Base-by-base conservation (phyloP, 2,888 invertebrate species). In the Panopea generosa region DNA sequence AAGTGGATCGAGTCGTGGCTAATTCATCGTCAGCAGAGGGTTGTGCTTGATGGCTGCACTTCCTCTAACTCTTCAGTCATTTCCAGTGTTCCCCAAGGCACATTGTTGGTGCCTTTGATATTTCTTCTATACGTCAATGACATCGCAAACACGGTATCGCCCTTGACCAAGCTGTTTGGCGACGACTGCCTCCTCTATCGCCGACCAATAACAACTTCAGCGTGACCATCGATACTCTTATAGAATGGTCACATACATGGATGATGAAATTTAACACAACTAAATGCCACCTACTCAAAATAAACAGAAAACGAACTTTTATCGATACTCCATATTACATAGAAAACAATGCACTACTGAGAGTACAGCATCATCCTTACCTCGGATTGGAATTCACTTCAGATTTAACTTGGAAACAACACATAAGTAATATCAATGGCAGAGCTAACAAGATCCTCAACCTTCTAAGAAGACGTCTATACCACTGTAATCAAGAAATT, bases 201-300 rank as follows among this genome's bases (percentile, higher is more conserved):
- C 29, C n/a, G n/a, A 29, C 61, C 22, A n/a, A 61, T 61, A 27
- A 50, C 49, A 22, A 50, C 45, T 29, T 20, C 29, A 2, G 20
- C 33, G 9, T 49, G 49, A 22, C 61, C 49, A 22, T 60, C n/a
- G 38, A 50, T 11, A 27, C 61, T 1, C 26, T 59, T 3, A 24
- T 55, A 0, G 14, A 45, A 1, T 55, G 45, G 55, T 43, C 55
- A 18, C 22, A 55, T 4, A 55, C 65, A 22, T 65, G 65, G 47
- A 45, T 47, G 9, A 63, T 52, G 63, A 38, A 53, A 2, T 63
- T 66, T 22, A 66, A 66, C 38, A 50, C 49, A 16, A 14, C 22
- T 20, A 66, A 57, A 24, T 66, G 56, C 27, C 56, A 66, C 49
- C 38, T 66, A 4, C 47, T 66, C 1, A 56, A 57, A 16, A 26